These are phyloP conservation scores for Thunnus thynnus DNA, from an alignment of 2,113 vertebrate species.

Conservation along the genomic window DNA sequence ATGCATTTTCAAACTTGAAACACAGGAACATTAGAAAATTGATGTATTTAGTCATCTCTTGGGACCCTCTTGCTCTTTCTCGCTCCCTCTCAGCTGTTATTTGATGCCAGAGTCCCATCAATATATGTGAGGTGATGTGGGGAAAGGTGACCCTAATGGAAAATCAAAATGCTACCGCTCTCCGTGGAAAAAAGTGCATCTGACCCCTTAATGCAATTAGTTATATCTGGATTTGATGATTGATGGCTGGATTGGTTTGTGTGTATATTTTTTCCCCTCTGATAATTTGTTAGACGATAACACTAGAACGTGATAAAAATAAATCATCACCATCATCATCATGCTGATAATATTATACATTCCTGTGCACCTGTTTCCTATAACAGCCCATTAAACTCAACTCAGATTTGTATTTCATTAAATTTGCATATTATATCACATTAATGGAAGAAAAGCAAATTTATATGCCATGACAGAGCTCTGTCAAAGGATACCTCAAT, in stretches of 20 bases:
- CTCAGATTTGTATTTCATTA: conserved; percentile 7
- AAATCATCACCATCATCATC: not conserved
- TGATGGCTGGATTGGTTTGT: conserved; percentile 41
- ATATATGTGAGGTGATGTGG: conserved; percentile 31
- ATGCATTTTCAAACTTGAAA: conserved; percentile 26
- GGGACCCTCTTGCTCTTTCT: not conserved
- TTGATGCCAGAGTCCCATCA: conserved; percentile 38
- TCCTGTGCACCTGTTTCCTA: conserved; percentile 1
- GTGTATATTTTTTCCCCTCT: conserved; percentile 14
- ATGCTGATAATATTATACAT: conserved; percentile 1
- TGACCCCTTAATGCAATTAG: conserved; percentile 50
- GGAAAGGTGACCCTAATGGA: conserved; percentile 61
- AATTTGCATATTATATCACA: conserved; percentile 9
- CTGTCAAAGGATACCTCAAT: not conserved
- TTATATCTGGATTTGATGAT: conserved; percentile 39
- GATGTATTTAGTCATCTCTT: not conserved
- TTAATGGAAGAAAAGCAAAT: conserved; percentile 6
- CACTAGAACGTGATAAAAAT: not conserved
- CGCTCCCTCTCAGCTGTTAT: conserved; percentile 19
- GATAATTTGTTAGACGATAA: conserved; percentile 19
- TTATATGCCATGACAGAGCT: not conserved
- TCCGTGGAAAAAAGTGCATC: conserved; percentile 21
- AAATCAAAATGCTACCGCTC: conserved; percentile 57
- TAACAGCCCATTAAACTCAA: not conserved
- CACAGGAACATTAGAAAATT: conserved; percentile 4